Percentiles rank a stretch among this genome's conserved stretches.
These are phyloP conservation scores for Cremastobaeus sp. DNA, from an alignment of 2,888 invertebrate species.

Conservation along the genomic window DNA sequence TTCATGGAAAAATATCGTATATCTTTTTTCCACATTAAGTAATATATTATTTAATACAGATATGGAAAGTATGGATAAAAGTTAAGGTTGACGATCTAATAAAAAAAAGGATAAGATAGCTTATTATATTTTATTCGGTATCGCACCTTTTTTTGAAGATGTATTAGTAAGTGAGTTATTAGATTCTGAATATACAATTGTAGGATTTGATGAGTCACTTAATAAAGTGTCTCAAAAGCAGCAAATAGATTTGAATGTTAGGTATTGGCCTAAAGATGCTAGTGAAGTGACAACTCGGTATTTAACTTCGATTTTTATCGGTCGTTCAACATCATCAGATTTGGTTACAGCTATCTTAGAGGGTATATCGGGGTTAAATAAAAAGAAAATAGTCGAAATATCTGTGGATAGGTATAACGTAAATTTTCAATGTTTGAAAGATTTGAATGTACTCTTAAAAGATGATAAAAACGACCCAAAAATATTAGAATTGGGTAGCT, in stretches of 20 bases:
- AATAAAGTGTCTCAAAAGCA: conserved; percentile 61
- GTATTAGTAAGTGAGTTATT: conserved; percentile 7
- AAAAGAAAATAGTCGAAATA: conserved; percentile 15
- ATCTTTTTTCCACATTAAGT: too few relatives aligned
- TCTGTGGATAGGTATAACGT: conserved; percentile 29
- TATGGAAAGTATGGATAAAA: too few relatives aligned
- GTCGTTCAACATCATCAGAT: conserved; percentile 26
- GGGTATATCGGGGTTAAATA: conserved; percentile 6
- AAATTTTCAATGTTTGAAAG: conserved; percentile 7
- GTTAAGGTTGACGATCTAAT: too few relatives aligned
- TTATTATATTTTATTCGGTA: conserved; percentile 49
- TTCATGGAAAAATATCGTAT: too few relatives aligned
- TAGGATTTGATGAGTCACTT: conserved; percentile 61
- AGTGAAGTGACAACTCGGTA: conserved; percentile 62
- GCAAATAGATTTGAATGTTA: conserved; percentile 66
- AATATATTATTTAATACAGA: too few relatives aligned
- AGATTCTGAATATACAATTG: conserved; percentile 21
- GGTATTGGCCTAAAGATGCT: conserved; percentile 60
- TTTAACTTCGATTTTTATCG: conserved; percentile 61
- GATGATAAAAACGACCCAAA: too few relatives aligned
- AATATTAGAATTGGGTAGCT: too few relatives aligned
- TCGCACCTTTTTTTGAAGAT: conserved; percentile 20
- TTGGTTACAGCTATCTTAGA: conserved; percentile 14
- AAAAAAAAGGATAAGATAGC: conserved; percentile 57
- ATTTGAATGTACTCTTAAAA: conserved; percentile 3